Base-by-base conservation (phyloP, 2,113 vertebrate genomes). In the Misgurnus mizolepis region DNA sequence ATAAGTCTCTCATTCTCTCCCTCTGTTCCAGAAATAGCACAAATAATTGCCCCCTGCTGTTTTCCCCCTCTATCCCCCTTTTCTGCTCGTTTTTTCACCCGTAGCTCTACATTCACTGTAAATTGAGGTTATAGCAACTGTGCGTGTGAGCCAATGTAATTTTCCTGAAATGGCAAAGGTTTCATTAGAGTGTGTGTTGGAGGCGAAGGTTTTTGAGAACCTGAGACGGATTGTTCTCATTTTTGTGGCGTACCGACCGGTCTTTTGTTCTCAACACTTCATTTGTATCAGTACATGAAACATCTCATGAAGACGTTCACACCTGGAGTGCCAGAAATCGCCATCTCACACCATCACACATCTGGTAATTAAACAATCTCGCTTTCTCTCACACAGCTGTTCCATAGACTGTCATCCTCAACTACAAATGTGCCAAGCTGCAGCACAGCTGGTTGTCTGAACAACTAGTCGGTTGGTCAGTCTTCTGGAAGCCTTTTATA, bases 321-420 rank as follows among this genome's bases (percentile, higher is more conserved):
- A 76, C 61, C 60, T 76, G 74, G 45, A 66, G 74, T 53, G 74
- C 74, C 27, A 65, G 47, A 76, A 76, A 76, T 76, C 74, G n/a
- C 74, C 62, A 66, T 65, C 62, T 50, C 45, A 41, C 74, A 76
- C 74, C 60, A 76, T 66, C 27, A 65, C 74, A 76, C 74, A 66
- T 76, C 74, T 76, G 62, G 47, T 66, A 76, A 76, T 76, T 76
- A 76, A 76, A 66, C 60, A 34, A 47, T 65, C 80, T 77, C 61
- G 11, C 47, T 73, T 18, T 58, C 49, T 67, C n/a, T 68, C 50
- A 40, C 39, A 64, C 61, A 76, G 61, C 27, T 76, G 74, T 76
- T 76, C 5, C n/a, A 66, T 66, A 55, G 18, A 76, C 58, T 43
- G 17, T n/a, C 22, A 60, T 43, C 6, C 70, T 18, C 67, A 55